Evolutionary conservation across 2,888 invertebrate genomes (phyloP), one percentile per base, ranked within the genome.

Genomic region (Euclidia mi): DNA sequence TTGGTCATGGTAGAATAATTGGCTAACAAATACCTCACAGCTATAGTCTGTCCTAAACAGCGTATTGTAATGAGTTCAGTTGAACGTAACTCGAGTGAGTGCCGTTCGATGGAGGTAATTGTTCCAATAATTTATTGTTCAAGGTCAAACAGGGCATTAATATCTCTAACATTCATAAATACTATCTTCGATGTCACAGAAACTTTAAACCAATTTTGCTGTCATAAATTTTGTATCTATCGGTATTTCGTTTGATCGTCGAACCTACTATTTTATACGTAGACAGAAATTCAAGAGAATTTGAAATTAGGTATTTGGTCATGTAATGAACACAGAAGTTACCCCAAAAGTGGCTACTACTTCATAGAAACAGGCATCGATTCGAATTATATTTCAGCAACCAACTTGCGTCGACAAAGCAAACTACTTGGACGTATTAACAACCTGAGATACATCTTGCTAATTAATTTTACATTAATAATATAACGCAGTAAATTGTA

Each of bases 91-190:
- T 42, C 48, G 48, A 59, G 42, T 43, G 52, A 46, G 48, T 42
- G 51, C 31, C 44, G 41, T 37, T 61, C 56, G 32, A 51, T 29
- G 38, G 56, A 46, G 41, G 32, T 46, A 46, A 60, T 59, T 67
- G 59, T 64, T 71, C 25, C 25, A 58, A 59, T 68, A 64, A 72
- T 64, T 64, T 64, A 76, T 71, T 62, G 65, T 61, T 68, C 50
- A 40, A 56, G 52, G 44, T 48, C 42, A 32, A 20, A 50, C 29
- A 29, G 31, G 57, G 53, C 42, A 49, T 47, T 60, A 56, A 62
- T 56, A 41, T 25, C 18, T 37, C 45, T 55, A 51, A 51, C 49
- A 60, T 50, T 53, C n/a, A 18, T 50, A 44, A 59, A 58, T 47
- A 68, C 37, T 38, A 29, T 55, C 28, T 15, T 45, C 9, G 48